phyloP scores from a whole-genome alignment of 1,140 invertebrate genomes.

The Drosophila oshimai region DNA sequence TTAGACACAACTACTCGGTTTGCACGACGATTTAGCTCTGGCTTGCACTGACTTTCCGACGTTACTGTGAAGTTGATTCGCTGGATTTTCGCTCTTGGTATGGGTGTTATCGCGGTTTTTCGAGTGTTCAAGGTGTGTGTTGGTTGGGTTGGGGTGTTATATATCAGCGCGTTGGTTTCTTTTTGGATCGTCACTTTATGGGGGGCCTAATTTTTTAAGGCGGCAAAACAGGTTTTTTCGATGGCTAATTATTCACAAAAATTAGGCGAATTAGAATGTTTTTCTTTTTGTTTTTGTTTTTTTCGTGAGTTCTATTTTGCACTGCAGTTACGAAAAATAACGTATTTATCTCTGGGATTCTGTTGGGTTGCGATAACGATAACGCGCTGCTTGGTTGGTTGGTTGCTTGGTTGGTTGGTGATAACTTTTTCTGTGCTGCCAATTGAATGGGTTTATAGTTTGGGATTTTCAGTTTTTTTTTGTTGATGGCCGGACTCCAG shows the following conservation, averaged over 20 bases:
- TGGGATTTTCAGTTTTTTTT: neutral
- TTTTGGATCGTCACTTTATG: constrained; percentile 37
- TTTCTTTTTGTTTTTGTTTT: constrained; percentile 4
- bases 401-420: constrained; percentile 1
- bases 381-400: constrained; percentile 11
- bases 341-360: neutral
- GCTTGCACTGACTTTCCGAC: constrained; percentile 53
- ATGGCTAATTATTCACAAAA: constrained; percentile 55
- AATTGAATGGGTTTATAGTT: constrained; percentile 27
- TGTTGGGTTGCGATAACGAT: constrained; percentile 25
- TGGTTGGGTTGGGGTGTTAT: constrained; percentile 39
- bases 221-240: constrained; percentile 53
- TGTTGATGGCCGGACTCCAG: constrained; percentile 9
- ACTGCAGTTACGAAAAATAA: constrained; percentile 14
- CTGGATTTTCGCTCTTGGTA: constrained; percentile 43
- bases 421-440: constrained; percentile 18
- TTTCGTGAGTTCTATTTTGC: constrained; percentile 36
- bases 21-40: constrained; percentile 61
- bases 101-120: constrained; percentile 52
- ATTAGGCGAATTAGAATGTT: constrained; percentile 33
- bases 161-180: constrained; percentile 37
- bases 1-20: constrained; percentile 61
- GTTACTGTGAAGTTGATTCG: constrained; percentile 60
- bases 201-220: constrained; percentile 38
- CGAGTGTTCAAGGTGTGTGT: neutral